Conservation (phyloP, 2,113 vertebrate genomes). For the Daubentonia madagascariensis region DNA sequence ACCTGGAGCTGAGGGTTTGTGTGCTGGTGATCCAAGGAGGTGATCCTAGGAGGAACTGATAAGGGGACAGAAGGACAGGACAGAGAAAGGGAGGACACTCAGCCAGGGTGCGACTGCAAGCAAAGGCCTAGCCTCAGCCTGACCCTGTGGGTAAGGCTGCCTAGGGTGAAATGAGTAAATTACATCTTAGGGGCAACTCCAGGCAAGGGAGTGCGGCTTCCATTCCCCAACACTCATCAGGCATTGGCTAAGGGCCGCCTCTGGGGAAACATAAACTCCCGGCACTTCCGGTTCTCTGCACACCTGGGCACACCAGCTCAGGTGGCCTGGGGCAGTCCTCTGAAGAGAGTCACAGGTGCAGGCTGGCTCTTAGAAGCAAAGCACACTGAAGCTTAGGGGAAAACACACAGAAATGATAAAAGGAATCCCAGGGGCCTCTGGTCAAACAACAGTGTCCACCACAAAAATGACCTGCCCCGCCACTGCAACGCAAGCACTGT, state of each 20-base stretch:
- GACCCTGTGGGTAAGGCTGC: too few relatives aligned
- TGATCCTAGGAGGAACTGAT: not conserved
- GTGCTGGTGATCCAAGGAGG: not conserved
- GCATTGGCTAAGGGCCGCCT: not conserved
- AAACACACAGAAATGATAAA: too few relatives aligned
- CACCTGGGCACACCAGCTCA: rapidly evolving
- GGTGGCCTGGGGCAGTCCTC: not conserved
- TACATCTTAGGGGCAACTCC: not conserved
- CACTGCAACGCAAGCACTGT: rapidly evolving
- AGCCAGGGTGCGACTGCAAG: not conserved
- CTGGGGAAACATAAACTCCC: not conserved
- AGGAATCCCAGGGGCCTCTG: not conserved
- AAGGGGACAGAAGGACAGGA: not conserved
- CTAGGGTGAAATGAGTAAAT: not conserved
- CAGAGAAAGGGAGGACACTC: not conserved
- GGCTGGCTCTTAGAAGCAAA: not conserved
- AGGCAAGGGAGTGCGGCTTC: not conserved
- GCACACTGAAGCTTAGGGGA: not conserved
- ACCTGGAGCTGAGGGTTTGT: not conserved
- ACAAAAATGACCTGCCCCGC: not conserved
- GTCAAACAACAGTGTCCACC: not conserved
- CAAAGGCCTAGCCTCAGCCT: not conserved
- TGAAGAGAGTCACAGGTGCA: not conserved
- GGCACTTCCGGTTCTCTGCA: not conserved
- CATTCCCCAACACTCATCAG: not conserved